Evolutionary conservation across 2,113 vertebrate genomes (phyloP).

Genomic region (Cyanoliseus patagonus): DNA sequence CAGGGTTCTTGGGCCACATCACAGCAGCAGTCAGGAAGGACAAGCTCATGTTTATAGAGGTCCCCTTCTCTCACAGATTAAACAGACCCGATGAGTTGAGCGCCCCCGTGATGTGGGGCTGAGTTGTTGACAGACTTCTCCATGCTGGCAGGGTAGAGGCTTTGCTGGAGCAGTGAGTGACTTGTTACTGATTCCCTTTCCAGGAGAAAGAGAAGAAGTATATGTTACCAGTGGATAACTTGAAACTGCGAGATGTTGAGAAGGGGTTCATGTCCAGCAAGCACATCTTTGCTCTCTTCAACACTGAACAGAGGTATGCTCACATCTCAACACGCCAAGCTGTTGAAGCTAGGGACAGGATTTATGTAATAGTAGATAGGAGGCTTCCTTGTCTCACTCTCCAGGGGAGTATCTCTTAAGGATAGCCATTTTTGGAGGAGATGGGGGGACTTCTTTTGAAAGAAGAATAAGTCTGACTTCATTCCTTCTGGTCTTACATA

Average conservation of each 20-base stretch:
- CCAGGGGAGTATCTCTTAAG: background rate
- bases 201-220: conserved; percentile 99
- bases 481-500: background rate
- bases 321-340: background rate
- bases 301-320: conserved; percentile 94
- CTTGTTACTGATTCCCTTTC: conserved; percentile 12
- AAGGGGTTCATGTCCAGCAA: conserved; percentile 99
- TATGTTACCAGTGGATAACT: conserved; percentile 96
- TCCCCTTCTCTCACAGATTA: background rate
- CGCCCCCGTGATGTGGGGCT: background rate
- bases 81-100: background rate
- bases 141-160: background rate
- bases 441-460: background rate
- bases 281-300: conserved; percentile 97
- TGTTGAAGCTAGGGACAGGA: background rate
- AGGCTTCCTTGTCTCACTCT: background rate
- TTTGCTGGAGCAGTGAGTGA: background rate
- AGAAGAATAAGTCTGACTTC: background rate
- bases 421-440: background rate
- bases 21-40: background rate
- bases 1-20: background rate
- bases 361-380: background rate
- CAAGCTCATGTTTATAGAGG: background rate
- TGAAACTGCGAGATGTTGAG: conserved; percentile 94
- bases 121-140: background rate